These are phyloP conservation scores for Ips nitidus DNA, from an alignment of 1,140 invertebrate species.

Conservation along the genomic window DNA sequence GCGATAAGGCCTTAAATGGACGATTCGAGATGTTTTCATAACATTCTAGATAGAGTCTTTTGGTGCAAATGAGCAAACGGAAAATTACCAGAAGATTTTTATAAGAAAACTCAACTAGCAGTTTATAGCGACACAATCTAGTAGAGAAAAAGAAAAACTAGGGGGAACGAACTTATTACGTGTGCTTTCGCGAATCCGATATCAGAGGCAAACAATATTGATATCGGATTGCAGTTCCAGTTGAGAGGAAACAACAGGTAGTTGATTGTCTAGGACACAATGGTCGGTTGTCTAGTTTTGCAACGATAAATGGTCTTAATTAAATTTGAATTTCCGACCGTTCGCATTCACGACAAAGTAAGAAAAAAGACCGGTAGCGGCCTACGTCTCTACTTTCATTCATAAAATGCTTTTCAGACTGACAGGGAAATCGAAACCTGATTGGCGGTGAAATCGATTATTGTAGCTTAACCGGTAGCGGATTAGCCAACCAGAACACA, in stretches of 20 bases:
- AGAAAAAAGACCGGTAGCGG: not conserved
- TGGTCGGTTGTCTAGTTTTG: not conserved
- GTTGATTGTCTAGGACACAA: not conserved
- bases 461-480: too few species aligned
- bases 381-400: conserved; percentile 3
- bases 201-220: not conserved
- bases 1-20: not conserved
- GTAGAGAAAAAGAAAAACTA: too few species aligned
- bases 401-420: not conserved
- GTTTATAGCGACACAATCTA: too few species aligned
- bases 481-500: too few species aligned
- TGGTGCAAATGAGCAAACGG: not conserved
- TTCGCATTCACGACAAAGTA: not conserved
- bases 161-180: not conserved
- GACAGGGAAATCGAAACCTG: not conserved
- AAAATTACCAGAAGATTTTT: not conserved
- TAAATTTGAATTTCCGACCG: not conserved
- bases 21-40: not conserved
- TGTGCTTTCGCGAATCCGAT: conserved; percentile 1
- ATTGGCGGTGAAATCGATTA: too few species aligned
- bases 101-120: too few species aligned
- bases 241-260: not conserved
- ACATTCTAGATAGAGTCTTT: not conserved
- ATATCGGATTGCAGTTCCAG: too few species aligned
- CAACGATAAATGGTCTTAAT: conserved; percentile 1